phyloP scores from a whole-genome alignment of 2,113 vertebrate species.

The Donacobius atricapilla region DNA sequence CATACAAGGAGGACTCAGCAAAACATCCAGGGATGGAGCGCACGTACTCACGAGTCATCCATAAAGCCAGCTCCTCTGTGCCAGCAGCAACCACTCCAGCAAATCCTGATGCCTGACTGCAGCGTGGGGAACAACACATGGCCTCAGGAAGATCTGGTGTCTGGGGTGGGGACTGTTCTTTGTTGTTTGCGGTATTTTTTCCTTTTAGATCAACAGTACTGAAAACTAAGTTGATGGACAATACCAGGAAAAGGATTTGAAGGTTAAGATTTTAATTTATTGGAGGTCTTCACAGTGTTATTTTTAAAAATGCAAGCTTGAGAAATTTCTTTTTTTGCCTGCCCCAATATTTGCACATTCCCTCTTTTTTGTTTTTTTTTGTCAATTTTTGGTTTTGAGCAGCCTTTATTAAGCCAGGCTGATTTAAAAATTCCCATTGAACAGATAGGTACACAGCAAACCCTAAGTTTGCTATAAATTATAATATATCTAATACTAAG shows the following conservation, averaged over 20 bases:
- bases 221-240: slow-evolving; percentile 16
- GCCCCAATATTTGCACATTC: slow-evolving; percentile 73
- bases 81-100: slow-evolving; percentile 36
- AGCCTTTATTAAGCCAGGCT: slow-evolving; percentile 75
- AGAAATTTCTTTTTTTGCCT: slow-evolving; percentile 23
- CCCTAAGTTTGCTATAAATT: slow-evolving; percentile 65
- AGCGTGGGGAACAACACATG: fast-evolving
- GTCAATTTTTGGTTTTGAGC: slow-evolving; percentile 49
- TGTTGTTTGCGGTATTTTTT: background rate
- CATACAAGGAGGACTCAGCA: slow-evolving; percentile 72
- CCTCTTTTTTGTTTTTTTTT: background rate
- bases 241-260: slow-evolving; percentile 10
- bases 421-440: slow-evolving; percentile 68
- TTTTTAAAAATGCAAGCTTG: slow-evolving; percentile 64
- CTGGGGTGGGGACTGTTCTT: background rate
- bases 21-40: slow-evolving; percentile 84
- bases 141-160: background rate
- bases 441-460: slow-evolving; percentile 76
- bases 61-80: background rate
- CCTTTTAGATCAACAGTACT: background rate
- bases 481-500: slow-evolving; percentile 79
- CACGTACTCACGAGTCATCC: slow-evolving; percentile 74
- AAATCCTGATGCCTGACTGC: slow-evolving; percentile 56
- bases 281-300: slow-evolving; percentile 58
- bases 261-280: slow-evolving; percentile 77